Conservation (phyloP, 2,113 vertebrate genomes). For the Australoheros scitulus region DNA sequence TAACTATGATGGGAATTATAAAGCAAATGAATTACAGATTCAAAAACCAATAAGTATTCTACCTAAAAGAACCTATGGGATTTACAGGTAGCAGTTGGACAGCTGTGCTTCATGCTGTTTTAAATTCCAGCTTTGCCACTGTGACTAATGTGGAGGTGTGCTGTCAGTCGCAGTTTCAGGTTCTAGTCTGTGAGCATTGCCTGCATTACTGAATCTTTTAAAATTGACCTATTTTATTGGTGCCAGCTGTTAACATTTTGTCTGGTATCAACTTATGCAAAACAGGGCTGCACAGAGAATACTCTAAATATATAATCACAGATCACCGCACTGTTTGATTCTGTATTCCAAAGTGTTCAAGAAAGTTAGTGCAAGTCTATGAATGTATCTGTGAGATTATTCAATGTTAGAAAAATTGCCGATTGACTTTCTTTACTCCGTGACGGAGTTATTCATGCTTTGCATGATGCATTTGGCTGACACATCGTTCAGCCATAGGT, state of each 20-base stretch:
- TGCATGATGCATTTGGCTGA: neutral
- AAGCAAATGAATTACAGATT: neutral
- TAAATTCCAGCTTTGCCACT: neutral
- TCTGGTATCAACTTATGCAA: neutral
- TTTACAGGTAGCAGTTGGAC: neutral
- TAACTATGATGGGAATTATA: neutral
- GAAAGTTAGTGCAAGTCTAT: neutral
- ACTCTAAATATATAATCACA: neutral
- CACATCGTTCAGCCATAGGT: neutral
- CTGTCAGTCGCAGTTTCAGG: neutral
- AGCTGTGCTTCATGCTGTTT: neutral
- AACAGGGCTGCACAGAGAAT: neutral
- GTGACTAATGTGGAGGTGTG: slow-evolving; percentile 1
- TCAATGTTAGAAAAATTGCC: neutral
- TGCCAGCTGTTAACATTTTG: neutral
- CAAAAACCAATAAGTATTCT: neutral
- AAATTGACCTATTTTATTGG: slow-evolving; percentile 6
- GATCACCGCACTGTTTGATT: neutral
- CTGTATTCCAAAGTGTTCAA: neutral
- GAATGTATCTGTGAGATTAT: neutral
- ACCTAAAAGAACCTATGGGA: neutral
- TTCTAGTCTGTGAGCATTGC: neutral
- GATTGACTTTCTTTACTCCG: neutral
- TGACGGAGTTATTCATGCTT: neutral
- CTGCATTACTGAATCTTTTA: neutral